Base-by-base conservation (phyloP, 2,113 vertebrate genomes). In the Cyprinodon brontotheroides region DNA sequence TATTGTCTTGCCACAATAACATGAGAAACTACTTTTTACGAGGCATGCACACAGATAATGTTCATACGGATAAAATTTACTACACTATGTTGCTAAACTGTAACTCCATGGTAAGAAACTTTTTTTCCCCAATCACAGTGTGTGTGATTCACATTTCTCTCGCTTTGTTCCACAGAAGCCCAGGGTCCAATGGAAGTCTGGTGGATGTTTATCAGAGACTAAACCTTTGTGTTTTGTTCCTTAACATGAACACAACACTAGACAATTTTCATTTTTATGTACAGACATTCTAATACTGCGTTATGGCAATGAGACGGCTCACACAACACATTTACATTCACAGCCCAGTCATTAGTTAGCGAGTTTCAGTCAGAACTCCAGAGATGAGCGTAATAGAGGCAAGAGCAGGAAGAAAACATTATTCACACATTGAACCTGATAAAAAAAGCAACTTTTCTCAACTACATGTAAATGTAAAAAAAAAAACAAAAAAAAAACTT, bases 21-120 rank as follows among this genome's bases (percentile, higher is more conserved):
- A 90, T 92, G 86, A 80, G 86, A 80, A 93, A 95, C 95, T 95
- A 95, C 89, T 93, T 93, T 29, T 93, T 57, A 95, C 91, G 92
- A 94, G 92, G 96, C 97, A 98, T 98, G 97, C 97, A 98, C 96
- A 95, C 95, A 95, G 91, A 93, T 89, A 91, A 91, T 90, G 88
- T 86, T 86, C 77, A 81, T 87, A 84, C 91, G 89, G 87, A 91
- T 95, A 91, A 71, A 85, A 81, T 86, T 86, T 69, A 94, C 90
- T 92, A 95, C 92, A 92, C 93, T 94, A 90, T 79, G 83, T 92
- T 87, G 85, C 91, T 80, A 94, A 95, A 92, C 92, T 91, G 67
- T 92, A 92, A 94, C 95, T 94, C 86, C 63, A 79, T 85, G 86
- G 92, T 95, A 95, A 95, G 95, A 95, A n/a, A 15, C 45, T 64